These are phyloP conservation scores for Petrocephalus sullivani DNA, from an alignment of 2,797 vertebrate species.

Conservation along the genomic window DNA sequence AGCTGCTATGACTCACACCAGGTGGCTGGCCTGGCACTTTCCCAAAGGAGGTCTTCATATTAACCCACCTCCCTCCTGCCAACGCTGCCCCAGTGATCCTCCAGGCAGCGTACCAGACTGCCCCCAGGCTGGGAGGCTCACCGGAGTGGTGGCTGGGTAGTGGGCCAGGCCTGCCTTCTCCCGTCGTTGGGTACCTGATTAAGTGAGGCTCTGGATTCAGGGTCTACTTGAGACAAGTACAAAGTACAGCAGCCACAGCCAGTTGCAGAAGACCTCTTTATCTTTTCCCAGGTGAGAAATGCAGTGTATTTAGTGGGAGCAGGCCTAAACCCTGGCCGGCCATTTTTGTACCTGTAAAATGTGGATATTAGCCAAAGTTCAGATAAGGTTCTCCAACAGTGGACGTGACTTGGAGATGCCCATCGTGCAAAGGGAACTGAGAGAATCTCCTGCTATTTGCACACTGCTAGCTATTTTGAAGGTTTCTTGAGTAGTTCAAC, in stretches of 20 bases:
- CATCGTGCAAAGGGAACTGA: not conserved
- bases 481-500: not conserved
- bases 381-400: not conserved
- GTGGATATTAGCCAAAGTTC: not conserved
- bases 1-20: not conserved
- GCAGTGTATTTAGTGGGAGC: not conserved
- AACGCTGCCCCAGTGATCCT: not conserved
- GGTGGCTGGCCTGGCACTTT: not conserved
- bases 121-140: not conserved
- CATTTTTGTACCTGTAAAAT: conserved; percentile 30
- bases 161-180: conserved; percentile 28
- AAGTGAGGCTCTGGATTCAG: conserved; percentile 49
- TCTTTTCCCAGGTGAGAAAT: conserved; percentile 28
- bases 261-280: conserved; percentile 48
- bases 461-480: not conserved
- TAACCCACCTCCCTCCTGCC: conserved; percentile 7
- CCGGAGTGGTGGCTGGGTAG: not conserved
- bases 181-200: conserved; percentile 55
- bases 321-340: conserved; percentile 30
- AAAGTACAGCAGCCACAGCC: conserved; percentile 35
- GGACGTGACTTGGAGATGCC: not conserved
- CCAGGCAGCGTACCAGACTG: not conserved
- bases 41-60: conserved; percentile 6
- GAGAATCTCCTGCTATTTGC: not conserved
- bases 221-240: conserved; percentile 48